phyloP scores from a whole-genome alignment of 2,888 invertebrate genomes.

The Cataglyphis albicans region DNA sequence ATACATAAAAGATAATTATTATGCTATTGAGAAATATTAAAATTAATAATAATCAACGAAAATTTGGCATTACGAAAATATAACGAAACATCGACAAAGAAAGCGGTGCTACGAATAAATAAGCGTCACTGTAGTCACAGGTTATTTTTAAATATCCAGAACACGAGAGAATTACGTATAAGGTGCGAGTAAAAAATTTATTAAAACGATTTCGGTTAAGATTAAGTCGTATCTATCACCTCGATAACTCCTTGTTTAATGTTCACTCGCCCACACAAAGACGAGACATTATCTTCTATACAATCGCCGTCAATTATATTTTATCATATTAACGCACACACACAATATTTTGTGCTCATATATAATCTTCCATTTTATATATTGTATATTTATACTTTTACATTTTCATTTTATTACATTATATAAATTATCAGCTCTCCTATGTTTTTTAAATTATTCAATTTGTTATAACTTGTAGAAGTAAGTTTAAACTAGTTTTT shows the following conservation, averaged over 20 bases:
- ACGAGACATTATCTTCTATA: neutral
- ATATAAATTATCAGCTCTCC: too few relatives aligned
- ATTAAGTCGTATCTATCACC: too few relatives aligned
- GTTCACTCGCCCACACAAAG: too few relatives aligned
- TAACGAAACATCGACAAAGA: neutral
- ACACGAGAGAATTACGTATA: neutral
- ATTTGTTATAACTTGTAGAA: too few relatives aligned
- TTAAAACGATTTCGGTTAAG: too few relatives aligned
- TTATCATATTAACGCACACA: neutral
- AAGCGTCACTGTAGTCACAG: slow-evolving; percentile 58
- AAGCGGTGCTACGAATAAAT: slow-evolving; percentile 31
- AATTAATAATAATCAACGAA: neutral
- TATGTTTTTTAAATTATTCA: too few relatives aligned
- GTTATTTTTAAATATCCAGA: slow-evolving; percentile 70
- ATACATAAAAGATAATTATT: neutral
- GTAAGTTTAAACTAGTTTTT: too few relatives aligned
- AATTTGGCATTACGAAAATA: neutral
- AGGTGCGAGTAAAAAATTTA: slow-evolving; percentile 3
- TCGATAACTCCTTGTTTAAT: neutral
- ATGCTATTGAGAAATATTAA: neutral
- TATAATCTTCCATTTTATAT: too few relatives aligned
- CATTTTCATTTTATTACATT: too few relatives aligned
- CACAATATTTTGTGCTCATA: neutral
- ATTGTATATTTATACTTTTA: too few relatives aligned
- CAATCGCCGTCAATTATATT: neutral